Base-by-base conservation (phyloP, 2,113 vertebrate genomes). In the Solenodon paradoxus region DNA sequence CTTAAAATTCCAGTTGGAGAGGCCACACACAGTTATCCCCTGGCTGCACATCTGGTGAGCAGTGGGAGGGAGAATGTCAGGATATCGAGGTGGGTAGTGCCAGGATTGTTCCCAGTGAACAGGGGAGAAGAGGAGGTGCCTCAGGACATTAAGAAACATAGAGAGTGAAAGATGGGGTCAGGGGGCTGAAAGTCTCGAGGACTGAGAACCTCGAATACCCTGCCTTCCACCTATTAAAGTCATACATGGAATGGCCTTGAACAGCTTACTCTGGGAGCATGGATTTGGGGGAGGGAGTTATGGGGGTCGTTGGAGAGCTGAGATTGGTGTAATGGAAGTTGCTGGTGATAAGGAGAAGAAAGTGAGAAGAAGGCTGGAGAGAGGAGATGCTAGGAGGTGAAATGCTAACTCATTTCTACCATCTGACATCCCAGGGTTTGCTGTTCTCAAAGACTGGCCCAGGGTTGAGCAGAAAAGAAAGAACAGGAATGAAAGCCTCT, bases 1-100 rank as follows among this genome's bases (percentile, higher is more conserved):
- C 32, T 51, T 20, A 47, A 51, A 51, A n/a, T 71, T 77, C 47
- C 61, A 71, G 10, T 7, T 24, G 35, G 35, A 63, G 66, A 84
- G 57, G 42, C 30, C 82, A 28, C 9, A 3, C 7, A 32, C 9
- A 1, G 19, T 24, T n/a, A 32, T 32, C 9, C 38, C 66, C 51
- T 2, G 2, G 10, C 9, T 5, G n/a, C 0, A 0, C 17, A 24
- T 30, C 22, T 61, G 15, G 3, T 40, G 42, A 83, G 42, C 8
- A 9, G 35, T 12, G 9, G 5, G 10, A n/a, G 19, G 79, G 42
- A 84, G 24, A 7, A 5, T 55, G n/a, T 28, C 9, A 24, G 51
- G 81, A 26, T 2, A 17, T 0, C 9, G 7, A 38, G 38, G 22
- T 9, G 6, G 38, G 11, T 11, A 53, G 38, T n/a, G n/a, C n/a